Base-by-base conservation (phyloP, 2,888 invertebrate species). In the Acleris cristana region DNA sequence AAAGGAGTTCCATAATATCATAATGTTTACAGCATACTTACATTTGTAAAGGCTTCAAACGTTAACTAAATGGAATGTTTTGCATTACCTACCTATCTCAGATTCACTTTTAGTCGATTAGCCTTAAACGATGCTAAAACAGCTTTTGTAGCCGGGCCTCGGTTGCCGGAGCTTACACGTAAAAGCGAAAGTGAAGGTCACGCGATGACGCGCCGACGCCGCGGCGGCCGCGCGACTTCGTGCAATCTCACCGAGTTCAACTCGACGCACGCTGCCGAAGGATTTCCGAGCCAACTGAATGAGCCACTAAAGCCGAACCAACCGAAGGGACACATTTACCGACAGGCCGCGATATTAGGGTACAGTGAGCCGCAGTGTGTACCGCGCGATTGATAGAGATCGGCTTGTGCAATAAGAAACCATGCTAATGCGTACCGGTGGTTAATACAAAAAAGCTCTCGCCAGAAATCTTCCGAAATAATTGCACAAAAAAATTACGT, bases 131-230 rank as follows among this genome's bases (percentile, higher is more conserved):
- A 10, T 34, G 34, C 34, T 34, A 34, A 45, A 14, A 51, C 23
- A 61, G 61, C 61, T 66, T 62, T 56, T 56, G 8, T 21, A 55
- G 61, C 40, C 49, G 49, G 40, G 59, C 56, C 57, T 34, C 8
- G 26, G 51, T 49, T n/a, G 40, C 10, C 44, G 30, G 58, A 69
- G 65, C 70, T 71, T 69, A 69, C 72, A 51, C 56, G 55, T 67
- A 67, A 80, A 79, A 80, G 80, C 79, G 81, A 82, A 82, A 82
- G 82, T 79, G 80, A 82, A 82, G 82, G 81, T 79, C 81, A 76
- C 69, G 56, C 69, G 77, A 74, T 78, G 79, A 77, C 72, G 76
- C 77, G 72, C 70, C 70, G 71, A 69, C 34, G 30, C 30, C 8
- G 8, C 30, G 30, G 30, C 30, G 10, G 34, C 34, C 34, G 34